Evolutionary conservation across 2,797 vertebrate species (phyloP).

Genomic region (Muscicapa striata): DNA sequence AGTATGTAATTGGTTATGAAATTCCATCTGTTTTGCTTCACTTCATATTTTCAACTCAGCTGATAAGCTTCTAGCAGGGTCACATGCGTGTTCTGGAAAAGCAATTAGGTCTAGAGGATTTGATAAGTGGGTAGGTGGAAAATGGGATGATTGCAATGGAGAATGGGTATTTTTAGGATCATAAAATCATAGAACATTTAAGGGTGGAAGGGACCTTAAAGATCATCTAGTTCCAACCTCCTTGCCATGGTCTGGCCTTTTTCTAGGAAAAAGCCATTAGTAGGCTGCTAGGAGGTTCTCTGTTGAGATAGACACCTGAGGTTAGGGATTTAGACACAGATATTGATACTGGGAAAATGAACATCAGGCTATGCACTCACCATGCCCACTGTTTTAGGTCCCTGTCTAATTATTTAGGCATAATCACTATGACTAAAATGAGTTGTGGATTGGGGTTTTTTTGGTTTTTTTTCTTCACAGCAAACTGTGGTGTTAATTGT

Average conservation of each 20-base stretch:
- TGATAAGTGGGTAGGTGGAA: background rate
- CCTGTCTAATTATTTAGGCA: background rate
- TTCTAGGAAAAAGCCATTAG: background rate
- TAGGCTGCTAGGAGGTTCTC: background rate
- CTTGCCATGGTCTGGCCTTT: background rate
- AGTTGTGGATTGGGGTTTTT: accelerated
- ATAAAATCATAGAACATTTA: background rate
- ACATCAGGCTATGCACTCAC: background rate
- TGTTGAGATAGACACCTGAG: background rate
- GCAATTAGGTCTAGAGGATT: background rate
- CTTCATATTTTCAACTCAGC: background rate
- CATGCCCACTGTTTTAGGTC: background rate
- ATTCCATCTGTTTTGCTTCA: conserved; percentile 58
- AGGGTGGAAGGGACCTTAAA: background rate
- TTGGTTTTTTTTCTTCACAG: background rate
- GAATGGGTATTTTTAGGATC: background rate
- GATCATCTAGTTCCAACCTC: background rate
- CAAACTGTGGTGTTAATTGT: background rate
- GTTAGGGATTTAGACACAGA: background rate
- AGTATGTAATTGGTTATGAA: conserved; percentile 45
- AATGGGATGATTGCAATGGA: background rate
- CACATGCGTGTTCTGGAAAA: background rate
- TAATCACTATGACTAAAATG: background rate
- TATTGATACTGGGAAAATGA: background rate
- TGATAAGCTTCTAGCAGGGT: conserved; percentile 4